Evolutionary conservation across 2,888 invertebrate genomes (phyloP).

Genomic region (Oligia fasciuncula): DNA sequence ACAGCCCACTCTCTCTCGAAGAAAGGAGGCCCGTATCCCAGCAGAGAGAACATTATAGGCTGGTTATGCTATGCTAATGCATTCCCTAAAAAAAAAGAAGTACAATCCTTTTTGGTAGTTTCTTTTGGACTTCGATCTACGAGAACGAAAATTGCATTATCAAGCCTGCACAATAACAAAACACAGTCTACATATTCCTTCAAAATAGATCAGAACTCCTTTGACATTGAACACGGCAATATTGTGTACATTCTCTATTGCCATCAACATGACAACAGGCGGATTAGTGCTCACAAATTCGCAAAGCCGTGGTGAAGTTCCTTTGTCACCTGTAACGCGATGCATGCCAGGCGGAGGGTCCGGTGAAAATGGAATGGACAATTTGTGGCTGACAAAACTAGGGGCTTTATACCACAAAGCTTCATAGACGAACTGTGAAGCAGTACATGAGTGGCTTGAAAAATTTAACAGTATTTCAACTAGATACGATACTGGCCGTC

Average conservation of each 20-base stretch:
- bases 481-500: background rate
- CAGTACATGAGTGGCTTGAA: background rate
- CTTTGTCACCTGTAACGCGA: background rate
- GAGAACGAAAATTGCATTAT: background rate
- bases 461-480: background rate
- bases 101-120: background rate
- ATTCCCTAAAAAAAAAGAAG: background rate
- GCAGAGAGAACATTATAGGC: no score
- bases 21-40: background rate
- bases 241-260: conserved; percentile 28
- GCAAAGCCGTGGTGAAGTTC: conserved; percentile 11
- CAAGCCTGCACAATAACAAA: background rate
- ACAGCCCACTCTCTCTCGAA: no score
- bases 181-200: background rate
- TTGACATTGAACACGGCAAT: conserved; percentile 41
- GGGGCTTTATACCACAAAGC: background rate
- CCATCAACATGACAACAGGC: conserved; percentile 37
- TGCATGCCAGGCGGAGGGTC: background rate
- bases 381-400: background rate
- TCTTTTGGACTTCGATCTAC: background rate
- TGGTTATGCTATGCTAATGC: background rate
- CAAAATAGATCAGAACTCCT: conserved; percentile 15
- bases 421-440: background rate
- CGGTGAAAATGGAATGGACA: conserved; percentile 12
- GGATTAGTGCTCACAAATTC: conserved; percentile 26